These are phyloP conservation scores for Abrostola triplasia DNA, from an alignment of 2,888 invertebrate species.

Conservation along the genomic window DNA sequence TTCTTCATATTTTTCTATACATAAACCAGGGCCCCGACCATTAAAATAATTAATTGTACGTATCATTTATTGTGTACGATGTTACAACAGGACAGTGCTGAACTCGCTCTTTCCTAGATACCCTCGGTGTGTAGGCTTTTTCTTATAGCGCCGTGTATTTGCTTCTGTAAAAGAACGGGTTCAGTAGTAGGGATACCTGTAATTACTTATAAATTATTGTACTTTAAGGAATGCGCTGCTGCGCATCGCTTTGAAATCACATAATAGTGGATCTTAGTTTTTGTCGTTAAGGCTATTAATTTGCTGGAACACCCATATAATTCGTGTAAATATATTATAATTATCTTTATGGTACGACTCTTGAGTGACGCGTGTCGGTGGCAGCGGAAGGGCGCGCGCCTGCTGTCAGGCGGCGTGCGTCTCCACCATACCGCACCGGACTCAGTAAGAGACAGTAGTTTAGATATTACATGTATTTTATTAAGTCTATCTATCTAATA, in stretches of 20 bases:
- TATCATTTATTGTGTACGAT: slow-evolving; percentile 70
- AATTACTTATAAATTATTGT: slow-evolving; percentile 85
- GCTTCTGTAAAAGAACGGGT: slow-evolving; percentile 43
- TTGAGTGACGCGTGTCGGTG: slow-evolving; percentile 64
- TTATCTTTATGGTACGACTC: slow-evolving; percentile 85
- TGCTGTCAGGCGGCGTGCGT: slow-evolving; percentile 33
- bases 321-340: slow-evolving; percentile 88
- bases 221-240: slow-evolving; percentile 80
- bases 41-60: slow-evolving; percentile 69
- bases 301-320: slow-evolving; percentile 86
- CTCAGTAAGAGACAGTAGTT: slow-evolving; percentile 78
- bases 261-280: slow-evolving; percentile 86
- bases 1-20: slow-evolving; percentile 53
- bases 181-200: slow-evolving; percentile 49
- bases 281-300: slow-evolving; percentile 85
- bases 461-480: slow-evolving; percentile 87
- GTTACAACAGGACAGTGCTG: slow-evolving; percentile 55
- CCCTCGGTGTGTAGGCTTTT: slow-evolving; percentile 23
- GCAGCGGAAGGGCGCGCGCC: slow-evolving; percentile 41
- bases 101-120: slow-evolving; percentile 44
- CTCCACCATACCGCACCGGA: slow-evolving; percentile 54
- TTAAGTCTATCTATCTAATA: slow-evolving; percentile 85
- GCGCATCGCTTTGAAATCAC: slow-evolving; percentile 85
- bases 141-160: slow-evolving; percentile 20
- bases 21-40: slow-evolving; percentile 66